Evolutionary conservation across 2,888 invertebrate genomes (phyloP), one percentile per base, ranked within the genome.

Genomic region (Unio pictorum): DNA sequence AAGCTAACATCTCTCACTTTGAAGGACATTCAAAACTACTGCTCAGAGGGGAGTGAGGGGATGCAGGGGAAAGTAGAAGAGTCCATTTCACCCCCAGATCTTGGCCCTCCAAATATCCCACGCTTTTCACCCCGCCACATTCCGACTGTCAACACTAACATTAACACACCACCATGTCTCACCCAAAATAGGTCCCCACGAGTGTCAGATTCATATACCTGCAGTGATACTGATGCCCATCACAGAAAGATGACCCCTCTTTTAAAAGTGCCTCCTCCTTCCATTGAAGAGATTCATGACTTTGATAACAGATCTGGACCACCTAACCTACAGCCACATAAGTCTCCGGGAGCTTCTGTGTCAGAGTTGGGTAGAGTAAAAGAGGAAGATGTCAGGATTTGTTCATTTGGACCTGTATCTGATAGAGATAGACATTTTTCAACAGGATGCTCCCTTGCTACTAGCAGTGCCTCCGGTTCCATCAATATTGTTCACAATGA

Each of bases 401-500:
- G 65, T 11, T 64, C 63, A 54, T 68, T 66, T 54, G 67, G 61
- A 59, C 18, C 61, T 23, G 57, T 59, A 18, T 18, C 45, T 58
- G 72, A 65, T 7, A 58, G 55, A 58, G 69, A 66, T 26, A 45
- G 23, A 45, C 20, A 26, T 8, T 59, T 11, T 7, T 59, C 61
- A 68, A 59, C 65, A 28, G 66, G 66, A 5, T 67, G 64, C 57
- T 68, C 72, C 45, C 73, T 71, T 11, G 72, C 69, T 23, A 72
- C 74, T 34, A 63, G 67, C 30, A 73, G 70, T 55, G 72, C 76
- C 54, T 62, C 67, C 63, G 72, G 76, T 15, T 79, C 79, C 15
- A 73, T 75, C 28, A 74, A 74, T 68, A 75, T 80, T 28, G 73
- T 81, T n/a, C 79, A 76, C 56, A 78, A 77, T 66, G 80, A 81